Percentiles rank a stretch among this genome's conserved stretches.
Conservation (phyloP, 2,888 invertebrate genomes). For the Microdon myrmicae region DNA sequence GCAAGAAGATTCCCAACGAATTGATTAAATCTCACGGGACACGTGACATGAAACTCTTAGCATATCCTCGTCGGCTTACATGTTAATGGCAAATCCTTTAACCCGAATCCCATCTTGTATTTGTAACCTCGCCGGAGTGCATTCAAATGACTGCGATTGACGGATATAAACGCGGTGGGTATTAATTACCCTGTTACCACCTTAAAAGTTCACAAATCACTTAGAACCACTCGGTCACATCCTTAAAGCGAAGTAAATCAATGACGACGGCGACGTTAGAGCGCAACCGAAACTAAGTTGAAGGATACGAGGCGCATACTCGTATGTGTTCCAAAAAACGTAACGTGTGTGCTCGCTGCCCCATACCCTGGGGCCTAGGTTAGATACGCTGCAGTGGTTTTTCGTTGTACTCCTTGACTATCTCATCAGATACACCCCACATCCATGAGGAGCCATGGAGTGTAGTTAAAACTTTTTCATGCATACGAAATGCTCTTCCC, state of each 20-base stretch:
- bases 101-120: slow-evolving; percentile 14
- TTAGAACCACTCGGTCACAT: slow-evolving; percentile 36
- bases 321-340: too few species aligned
- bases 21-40: slow-evolving; percentile 47
- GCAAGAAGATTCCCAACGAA: slow-evolving; percentile 25
- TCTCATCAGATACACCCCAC: slow-evolving; percentile 41
- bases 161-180: slow-evolving; percentile 7
- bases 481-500: slow-evolving; percentile 45
- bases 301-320: slow-evolving; percentile 21
- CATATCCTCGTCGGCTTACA: slow-evolving; percentile 26
- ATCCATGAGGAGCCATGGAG: slow-evolving; percentile 45
- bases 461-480: slow-evolving; percentile 46
- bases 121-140: slow-evolving; percentile 6
- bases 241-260: slow-evolving; percentile 49
- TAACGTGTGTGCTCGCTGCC: slow-evolving; percentile 17
- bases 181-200: slow-evolving; percentile 41
- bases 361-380: slow-evolving; percentile 40
- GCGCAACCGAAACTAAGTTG: not conserved
- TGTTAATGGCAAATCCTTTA: slow-evolving; percentile 35
- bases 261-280: slow-evolving; percentile 22
- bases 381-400: slow-evolving; percentile 47
- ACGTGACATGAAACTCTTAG: slow-evolving; percentile 45
- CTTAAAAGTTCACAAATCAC: slow-evolving; percentile 46
- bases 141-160: too few species aligned
- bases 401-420: slow-evolving; percentile 7